phyloP scores from a whole-genome alignment of 2,113 vertebrate genomes.

The Phodopus roborovskii region DNA sequence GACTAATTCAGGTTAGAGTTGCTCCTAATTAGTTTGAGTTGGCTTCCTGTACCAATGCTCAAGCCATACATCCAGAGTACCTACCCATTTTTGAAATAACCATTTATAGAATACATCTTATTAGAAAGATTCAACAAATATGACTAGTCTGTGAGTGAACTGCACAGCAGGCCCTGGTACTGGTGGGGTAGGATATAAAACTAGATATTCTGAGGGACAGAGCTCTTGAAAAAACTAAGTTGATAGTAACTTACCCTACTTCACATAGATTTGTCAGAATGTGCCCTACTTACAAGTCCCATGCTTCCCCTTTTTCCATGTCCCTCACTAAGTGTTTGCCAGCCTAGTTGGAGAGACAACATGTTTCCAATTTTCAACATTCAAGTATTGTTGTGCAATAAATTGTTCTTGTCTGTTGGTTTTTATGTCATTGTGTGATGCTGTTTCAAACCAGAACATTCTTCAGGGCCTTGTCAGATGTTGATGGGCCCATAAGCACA shows the following conservation, averaged over 20 bases:
- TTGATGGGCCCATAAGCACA: not conserved
- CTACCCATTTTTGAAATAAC: conserved; percentile 6
- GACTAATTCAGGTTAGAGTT: not conserved
- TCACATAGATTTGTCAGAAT: not conserved
- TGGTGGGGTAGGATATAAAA: not conserved
- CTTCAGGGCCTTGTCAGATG: conserved; percentile 41
- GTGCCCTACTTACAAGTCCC: not conserved
- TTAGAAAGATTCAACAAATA: not conserved
- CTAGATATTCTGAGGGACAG: not conserved
- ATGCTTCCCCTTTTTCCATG: not conserved
- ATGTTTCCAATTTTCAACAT: conserved; percentile 48
- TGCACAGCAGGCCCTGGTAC: not conserved
- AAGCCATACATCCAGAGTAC: not conserved
- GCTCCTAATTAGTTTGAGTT: not conserved
- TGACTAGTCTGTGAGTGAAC: not conserved
- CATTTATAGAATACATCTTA: not conserved
- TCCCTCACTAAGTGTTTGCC: not conserved
- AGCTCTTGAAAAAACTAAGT: not conserved
- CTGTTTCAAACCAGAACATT: conserved; percentile 29
- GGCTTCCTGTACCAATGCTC: conserved; percentile 12
- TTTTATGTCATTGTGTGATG: conserved; percentile 31
- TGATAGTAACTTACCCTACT: not conserved
- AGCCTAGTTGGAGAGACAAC: conserved; percentile 29
- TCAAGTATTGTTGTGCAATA: conserved; percentile 14
- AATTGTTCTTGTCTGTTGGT: conserved; percentile 48